Conservation (phyloP, 2,797 vertebrate genomes). For the Gymnodraco acuticeps region DNA sequence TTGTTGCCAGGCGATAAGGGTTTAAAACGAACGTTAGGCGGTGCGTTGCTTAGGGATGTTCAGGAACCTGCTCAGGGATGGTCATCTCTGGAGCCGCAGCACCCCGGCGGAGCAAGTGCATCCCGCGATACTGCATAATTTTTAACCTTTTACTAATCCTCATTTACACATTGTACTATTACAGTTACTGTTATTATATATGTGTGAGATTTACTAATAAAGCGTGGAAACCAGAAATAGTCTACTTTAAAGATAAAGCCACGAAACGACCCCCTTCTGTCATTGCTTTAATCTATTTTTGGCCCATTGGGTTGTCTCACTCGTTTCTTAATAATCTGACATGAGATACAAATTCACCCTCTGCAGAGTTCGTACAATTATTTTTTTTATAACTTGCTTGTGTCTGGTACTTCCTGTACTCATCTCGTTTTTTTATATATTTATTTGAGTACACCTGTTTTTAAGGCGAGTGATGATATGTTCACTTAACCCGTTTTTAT, state of each 20-base stretch:
- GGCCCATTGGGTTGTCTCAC: constrained; percentile 23
- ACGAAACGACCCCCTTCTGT: constrained; percentile 55
- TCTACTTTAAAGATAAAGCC: constrained; percentile 49
- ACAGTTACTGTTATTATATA: neutral
- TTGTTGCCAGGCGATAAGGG: neutral
- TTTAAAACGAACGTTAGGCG: neutral
- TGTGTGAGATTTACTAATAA: neutral
- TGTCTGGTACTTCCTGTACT: constrained; percentile 26
- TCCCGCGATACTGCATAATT: neutral
- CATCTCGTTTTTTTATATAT: neutral
- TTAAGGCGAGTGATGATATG: neutral
- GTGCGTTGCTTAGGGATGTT: constrained; percentile 51
- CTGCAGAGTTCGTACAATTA: constrained; percentile 12
- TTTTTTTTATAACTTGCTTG: neutral
- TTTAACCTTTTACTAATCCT: neutral
- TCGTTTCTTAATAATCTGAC: neutral
- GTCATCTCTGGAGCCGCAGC: constrained; percentile 58
- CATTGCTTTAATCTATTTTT: constrained; percentile 61
- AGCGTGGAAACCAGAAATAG: neutral
- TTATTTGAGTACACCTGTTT: neutral
- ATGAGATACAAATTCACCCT: neutral
- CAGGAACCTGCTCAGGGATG: constrained; percentile 75
- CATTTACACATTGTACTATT: neutral
- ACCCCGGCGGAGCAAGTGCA: constrained; percentile 72
- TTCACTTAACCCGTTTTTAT: neutral